Base-by-base conservation (phyloP, 2,888 invertebrate species). In the Xestia rhomboidea region DNA sequence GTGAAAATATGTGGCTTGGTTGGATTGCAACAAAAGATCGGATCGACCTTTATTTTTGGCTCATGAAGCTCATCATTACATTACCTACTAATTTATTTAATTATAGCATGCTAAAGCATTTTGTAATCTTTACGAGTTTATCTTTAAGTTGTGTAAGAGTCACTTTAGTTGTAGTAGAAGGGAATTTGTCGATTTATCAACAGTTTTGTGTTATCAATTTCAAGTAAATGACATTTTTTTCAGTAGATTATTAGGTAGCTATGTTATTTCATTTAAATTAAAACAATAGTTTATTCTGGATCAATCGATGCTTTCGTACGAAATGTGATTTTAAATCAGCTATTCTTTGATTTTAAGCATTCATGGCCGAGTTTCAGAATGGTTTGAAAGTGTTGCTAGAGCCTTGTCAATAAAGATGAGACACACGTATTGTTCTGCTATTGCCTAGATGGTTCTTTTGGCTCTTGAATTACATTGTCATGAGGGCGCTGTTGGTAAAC, bases 41-140 rank as follows among this genome's bases (percentile, higher is more conserved):
- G 73, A 67, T 62, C 1, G n/a, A 66, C 46, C 63, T 62, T 76
- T 54, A 57, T 27, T 68, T 73, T 70, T 69, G 72, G 67, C 70
- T 73, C 44, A 30, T 67, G 27, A 27, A 83, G 75, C 46, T 71
- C 73, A 68, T 71, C 73, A 68, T 73, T 66, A 72, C 60, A 51
- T 51, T 69, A 82, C 64, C 64, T 64, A 64, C 30, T 66, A 83
- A 75, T 66, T 62, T 34, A 46, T 69, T 68, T 76, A 57, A 68
- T 51, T 60, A 27, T 30, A 77, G 57, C 63, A 78, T 82, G 69
- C 46, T 71, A 18, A 27, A 51, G 74, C 79, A 79, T 82, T 79
- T 79, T 74, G 38, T 63, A 60, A 57, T 38, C 66, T 73, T 57
- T 49, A 70, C 49, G 34, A 70, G 51, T 63, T 68, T 62, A 30